Conservation (phyloP, 2,113 vertebrate species). For the Tenebrosternarchus preto region DNA sequence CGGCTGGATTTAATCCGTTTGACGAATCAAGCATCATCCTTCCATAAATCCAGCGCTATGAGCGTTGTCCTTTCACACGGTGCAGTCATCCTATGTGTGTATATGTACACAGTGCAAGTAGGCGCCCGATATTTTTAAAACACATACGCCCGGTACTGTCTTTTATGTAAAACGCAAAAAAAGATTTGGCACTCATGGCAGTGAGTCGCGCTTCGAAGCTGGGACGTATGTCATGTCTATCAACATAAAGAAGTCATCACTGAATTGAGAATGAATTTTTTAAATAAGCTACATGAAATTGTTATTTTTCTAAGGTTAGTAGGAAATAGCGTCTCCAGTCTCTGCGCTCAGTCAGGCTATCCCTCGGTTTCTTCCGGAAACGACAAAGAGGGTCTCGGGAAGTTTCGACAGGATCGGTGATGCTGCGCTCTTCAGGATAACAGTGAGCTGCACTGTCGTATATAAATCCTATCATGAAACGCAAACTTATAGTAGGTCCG, state of each 20-base stretch:
- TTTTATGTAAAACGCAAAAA: conserved; percentile 33
- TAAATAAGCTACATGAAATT: conserved; percentile 36
- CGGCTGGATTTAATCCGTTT: conserved; percentile 34
- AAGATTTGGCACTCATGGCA: conserved; percentile 32
- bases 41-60: conserved; percentile 38
- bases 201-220: conserved; percentile 23
- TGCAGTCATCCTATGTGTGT: conserved; percentile 51
- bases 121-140: conserved; percentile 58
- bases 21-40: conserved; percentile 44
- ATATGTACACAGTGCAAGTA: conserved; percentile 55
- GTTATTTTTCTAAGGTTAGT: conserved; percentile 48
- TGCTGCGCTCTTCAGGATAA: conserved; percentile 15
- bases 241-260: conserved; percentile 37
- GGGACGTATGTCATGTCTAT: conserved; percentile 35
- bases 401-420: conserved; percentile 36
- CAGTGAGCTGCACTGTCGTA: conserved; percentile 17
- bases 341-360: conserved; percentile 39
- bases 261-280: conserved; percentile 27
- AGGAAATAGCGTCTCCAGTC: conserved; percentile 47
- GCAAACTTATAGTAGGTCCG: background rate
- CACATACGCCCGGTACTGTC: conserved; percentile 46
- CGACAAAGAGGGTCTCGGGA: conserved; percentile 35
- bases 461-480: conserved; percentile 4
- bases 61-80: conserved; percentile 44
- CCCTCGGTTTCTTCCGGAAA: conserved; percentile 48